Evolutionary conservation across 2,888 invertebrate genomes (phyloP), one percentile per base, ranked within the genome.

Genomic region (Scelioninae gen. 1): DNA sequence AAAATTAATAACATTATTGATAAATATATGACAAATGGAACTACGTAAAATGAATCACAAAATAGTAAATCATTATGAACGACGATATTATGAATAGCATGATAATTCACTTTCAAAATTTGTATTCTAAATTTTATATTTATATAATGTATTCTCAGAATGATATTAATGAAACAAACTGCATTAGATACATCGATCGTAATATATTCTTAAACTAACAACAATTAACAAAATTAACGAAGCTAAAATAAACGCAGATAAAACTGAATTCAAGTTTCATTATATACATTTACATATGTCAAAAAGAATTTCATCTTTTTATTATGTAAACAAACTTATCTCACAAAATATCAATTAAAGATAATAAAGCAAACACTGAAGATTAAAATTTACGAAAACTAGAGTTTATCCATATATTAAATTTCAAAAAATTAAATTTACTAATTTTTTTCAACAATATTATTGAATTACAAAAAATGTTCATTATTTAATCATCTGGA

Each of bases 311-410:
- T 38, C 0, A 38, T 38, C 8, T 38, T 38, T 16, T 49, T 49
- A 31, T 53, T 53, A 53, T 32, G 15, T 58, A 49, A 49, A 49
- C 16, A 49, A 15, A 23, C 23, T 49, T 49, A 49, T 49, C 49
- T 49, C 13, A n/a, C 38, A 38, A 11, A 38, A 38, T 38, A 38
- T 38, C 38, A 38, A 10, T 38, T 5, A 10, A 38, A 38, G 38
- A 38, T 38, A 38, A 11, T 5, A 10, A 38, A 1, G 1, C 23
- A 23, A n/a, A 23, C 23, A 38, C 9, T 38, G 38, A 38, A 9
- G 5, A 38, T 38, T 38, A 9, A 9, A 38, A 38, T 38, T 5
- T 1, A 38, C 9, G 5, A 38, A 10, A 38, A 38, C 38, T 9
- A 38, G 34, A 34, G 8, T 38, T 38, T 5, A 38, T 10, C 38